Percentiles rank a stretch among this genome's conserved stretches.
phyloP scores from a whole-genome alignment of 2,113 vertebrate species.

The Seriola rivoliana region DNA sequence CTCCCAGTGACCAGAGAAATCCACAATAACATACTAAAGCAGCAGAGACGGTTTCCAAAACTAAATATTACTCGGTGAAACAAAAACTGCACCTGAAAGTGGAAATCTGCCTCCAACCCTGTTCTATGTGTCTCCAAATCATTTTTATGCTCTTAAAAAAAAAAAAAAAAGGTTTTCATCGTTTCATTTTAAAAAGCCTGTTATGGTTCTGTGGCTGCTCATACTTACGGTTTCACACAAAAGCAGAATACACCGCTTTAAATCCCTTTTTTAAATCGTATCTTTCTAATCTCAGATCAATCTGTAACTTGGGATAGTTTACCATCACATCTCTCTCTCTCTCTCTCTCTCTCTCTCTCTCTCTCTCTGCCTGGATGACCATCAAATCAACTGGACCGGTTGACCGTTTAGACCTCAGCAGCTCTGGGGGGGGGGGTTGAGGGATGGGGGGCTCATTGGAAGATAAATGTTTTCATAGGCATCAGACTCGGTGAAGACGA shows the following conservation, averaged over 20 bases:
- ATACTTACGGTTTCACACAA: background rate
- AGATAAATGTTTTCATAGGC: slow-evolving; percentile 56
- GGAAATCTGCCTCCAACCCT: too few species aligned
- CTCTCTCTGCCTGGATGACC: slow-evolving; percentile 30
- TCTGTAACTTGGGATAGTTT: too few species aligned
- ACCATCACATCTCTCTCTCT: too few species aligned
- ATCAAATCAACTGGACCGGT: slow-evolving; percentile 31
- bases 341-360: background rate
- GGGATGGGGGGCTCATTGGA: background rate
- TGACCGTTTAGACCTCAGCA: slow-evolving; percentile 30
- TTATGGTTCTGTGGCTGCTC: background rate
- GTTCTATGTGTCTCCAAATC: too few species aligned
- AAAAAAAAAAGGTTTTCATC: background rate
- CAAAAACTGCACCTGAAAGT: too few species aligned
- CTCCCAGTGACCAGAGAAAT: too few species aligned
- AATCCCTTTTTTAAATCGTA: too few species aligned
- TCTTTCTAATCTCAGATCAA: too few species aligned
- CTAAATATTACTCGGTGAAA: too few species aligned
- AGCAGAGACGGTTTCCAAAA: too few species aligned
- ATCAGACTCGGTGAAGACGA: background rate
- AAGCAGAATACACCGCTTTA: background rate
- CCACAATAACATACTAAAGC: too few species aligned
- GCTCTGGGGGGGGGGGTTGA: background rate
- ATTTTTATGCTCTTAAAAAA: background rate
- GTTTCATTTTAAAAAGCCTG: background rate